phyloP scores from a whole-genome alignment of 1,140 invertebrate species.

The Drusus annulatus region DNA sequence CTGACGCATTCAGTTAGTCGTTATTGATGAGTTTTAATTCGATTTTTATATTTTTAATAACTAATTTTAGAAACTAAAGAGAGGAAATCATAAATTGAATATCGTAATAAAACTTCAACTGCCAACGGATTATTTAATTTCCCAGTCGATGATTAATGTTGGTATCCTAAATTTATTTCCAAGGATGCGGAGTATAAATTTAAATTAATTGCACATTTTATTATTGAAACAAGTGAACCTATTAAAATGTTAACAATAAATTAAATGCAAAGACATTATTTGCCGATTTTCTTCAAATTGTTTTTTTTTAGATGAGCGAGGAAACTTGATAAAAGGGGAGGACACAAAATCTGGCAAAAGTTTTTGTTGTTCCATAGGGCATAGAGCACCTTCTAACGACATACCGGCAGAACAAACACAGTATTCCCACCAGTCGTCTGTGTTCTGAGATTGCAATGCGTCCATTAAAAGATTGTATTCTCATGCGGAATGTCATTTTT shows the following conservation, averaged over 20 bases:
- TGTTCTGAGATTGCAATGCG: too few species aligned
- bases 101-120: constrained; percentile 17
- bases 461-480: too few species aligned
- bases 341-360: too few species aligned
- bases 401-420: too few species aligned
- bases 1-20: background rate
- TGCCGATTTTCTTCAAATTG: too few species aligned
- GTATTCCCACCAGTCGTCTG: too few species aligned
- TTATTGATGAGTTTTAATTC: constrained; percentile 1
- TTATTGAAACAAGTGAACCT: background rate
- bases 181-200: constrained; percentile 25
- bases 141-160: background rate
- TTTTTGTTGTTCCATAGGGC: too few species aligned
- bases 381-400: too few species aligned
- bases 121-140: background rate
- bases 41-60: constrained; percentile 16
- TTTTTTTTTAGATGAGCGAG: too few species aligned
- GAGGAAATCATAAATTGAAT: constrained; percentile 15
- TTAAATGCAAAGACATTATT: too few species aligned
- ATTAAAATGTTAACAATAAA: background rate
- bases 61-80: background rate
- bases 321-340: too few species aligned
- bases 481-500: too few species aligned
- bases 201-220: constrained; percentile 24
- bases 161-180: constrained; percentile 3